Percentiles rank a stretch among this genome's conserved stretches.
Evolutionary conservation across 2,888 invertebrate genomes (phyloP).

Genomic region (Sturmia bella): DNA sequence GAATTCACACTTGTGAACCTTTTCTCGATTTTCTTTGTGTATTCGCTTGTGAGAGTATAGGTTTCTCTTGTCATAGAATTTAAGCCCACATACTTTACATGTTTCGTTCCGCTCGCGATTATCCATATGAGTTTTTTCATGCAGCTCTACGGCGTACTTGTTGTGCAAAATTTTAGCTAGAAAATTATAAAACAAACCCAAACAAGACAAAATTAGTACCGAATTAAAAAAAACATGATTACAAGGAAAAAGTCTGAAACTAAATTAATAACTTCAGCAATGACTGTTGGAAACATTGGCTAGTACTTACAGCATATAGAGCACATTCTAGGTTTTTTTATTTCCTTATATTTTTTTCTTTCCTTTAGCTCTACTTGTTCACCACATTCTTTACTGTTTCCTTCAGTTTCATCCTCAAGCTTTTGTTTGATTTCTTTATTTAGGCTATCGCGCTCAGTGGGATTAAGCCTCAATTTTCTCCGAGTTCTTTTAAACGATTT

Average conservation of each 20-base stretch:
- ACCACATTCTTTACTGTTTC: neutral
- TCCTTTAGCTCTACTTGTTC: neutral
- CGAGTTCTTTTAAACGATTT: neutral
- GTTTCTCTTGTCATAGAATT: constrained; percentile 40
- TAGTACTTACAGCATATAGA: constrained; percentile 59
- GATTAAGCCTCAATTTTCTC: neutral
- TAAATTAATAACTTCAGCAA: too few relatives aligned
- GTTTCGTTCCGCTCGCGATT: constrained; percentile 47
- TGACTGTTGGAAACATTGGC: too few relatives aligned
- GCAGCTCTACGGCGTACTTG: constrained; percentile 43
- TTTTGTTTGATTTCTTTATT: neutral
- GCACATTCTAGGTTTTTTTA: constrained; percentile 51
- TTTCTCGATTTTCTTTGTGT: constrained; percentile 61
- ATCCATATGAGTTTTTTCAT: constrained; percentile 62
- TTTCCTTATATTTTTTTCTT: constrained; percentile 19
- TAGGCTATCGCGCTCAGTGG: neutral
- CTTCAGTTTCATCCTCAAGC: neutral
- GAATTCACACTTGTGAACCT: constrained; percentile 60
- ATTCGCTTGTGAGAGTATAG: constrained; percentile 47
- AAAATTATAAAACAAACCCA: neutral
- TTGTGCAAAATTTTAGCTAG: constrained; percentile 58
- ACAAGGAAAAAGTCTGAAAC: too few relatives aligned
- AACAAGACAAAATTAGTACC: too few relatives aligned
- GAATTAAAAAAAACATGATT: too few relatives aligned
- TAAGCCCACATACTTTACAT: constrained; percentile 57